Percentiles rank a stretch among this genome's conserved stretches.
phyloP scores from a whole-genome alignment of 2,797 vertebrate genomes.

The Xiphorhynchus erythropygius region DNA sequence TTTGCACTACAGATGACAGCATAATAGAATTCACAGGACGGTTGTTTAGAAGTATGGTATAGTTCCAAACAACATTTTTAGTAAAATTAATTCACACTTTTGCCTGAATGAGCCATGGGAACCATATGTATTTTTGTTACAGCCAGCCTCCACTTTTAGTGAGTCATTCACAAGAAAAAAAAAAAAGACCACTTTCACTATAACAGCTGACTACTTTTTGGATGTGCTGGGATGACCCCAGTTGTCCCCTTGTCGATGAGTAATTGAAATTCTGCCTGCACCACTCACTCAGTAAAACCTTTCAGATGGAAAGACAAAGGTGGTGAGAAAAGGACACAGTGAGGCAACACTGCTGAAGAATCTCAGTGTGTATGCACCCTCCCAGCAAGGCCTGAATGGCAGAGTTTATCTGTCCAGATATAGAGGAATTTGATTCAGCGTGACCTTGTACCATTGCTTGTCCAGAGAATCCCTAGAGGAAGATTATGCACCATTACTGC shows the following conservation, averaged over 20 bases:
- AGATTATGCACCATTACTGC: not conserved
- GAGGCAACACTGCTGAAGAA: not conserved
- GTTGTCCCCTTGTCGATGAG: not conserved
- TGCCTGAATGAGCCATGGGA: slow-evolving; percentile 35
- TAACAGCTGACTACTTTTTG: not conserved
- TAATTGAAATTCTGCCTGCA: slow-evolving; percentile 2
- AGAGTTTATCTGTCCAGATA: not conserved
- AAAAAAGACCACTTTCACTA: not conserved
- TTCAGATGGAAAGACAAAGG: not conserved
- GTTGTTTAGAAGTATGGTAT: not conserved
- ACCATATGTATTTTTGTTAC: slow-evolving; percentile 62
- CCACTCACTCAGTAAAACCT: not conserved
- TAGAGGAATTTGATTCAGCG: not conserved
- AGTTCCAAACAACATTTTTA: slow-evolving; percentile 17
- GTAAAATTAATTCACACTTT: slow-evolving; percentile 44
- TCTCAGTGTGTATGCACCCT: not conserved
- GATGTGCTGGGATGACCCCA: not conserved
- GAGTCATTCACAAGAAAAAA: slow-evolving; percentile 24
- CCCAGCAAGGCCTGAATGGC: not conserved
- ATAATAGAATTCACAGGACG: not conserved
- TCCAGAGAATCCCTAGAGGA: not conserved
- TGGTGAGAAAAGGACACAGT: not conserved
- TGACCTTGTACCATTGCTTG: not conserved
- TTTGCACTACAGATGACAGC: not conserved
- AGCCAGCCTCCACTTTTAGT: slow-evolving; percentile 45